Percentiles rank a stretch among this genome's conserved stretches.
phyloP scores from a whole-genome alignment of 2,888 invertebrate species.

The Drosophila emarginata region DNA sequence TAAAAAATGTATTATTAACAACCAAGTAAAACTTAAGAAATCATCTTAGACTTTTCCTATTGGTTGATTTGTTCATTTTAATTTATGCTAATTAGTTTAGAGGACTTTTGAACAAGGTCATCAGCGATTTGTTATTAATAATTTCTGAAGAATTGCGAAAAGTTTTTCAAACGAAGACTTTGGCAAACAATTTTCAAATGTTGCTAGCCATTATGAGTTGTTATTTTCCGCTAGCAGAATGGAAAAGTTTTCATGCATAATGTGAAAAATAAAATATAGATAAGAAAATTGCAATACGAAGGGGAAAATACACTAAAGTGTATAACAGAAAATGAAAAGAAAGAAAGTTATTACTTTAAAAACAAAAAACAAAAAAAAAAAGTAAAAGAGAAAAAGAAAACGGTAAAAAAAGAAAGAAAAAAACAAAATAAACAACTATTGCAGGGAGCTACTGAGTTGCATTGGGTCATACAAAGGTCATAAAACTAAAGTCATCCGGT shows the following conservation, averaged over 20 bases:
- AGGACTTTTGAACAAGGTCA: neutral
- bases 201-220: slow-evolving; percentile 17
- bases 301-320: slow-evolving; percentile 3
- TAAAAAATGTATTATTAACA: no score
- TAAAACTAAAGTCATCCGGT: slow-evolving; percentile 25
- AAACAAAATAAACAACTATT: neutral
- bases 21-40: no score
- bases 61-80: neutral
- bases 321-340: slow-evolving; percentile 7
- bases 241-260: slow-evolving; percentile 29
- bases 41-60: no score
- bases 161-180: slow-evolving; percentile 27
- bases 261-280: slow-evolving; percentile 10
- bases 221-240: slow-evolving; percentile 26
- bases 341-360: slow-evolving; percentile 3
- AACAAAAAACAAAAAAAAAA: neutral
- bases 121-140: slow-evolving; percentile 1
- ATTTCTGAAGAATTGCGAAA: neutral
- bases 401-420: neutral
- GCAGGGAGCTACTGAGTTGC: neutral
- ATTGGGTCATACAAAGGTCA: slow-evolving; percentile 17
- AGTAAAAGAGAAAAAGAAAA: neutral
- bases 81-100: neutral
- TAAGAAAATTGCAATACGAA: neutral
- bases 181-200: slow-evolving; percentile 59